Percentiles rank a stretch among this genome's conserved stretches.
Conservation (phyloP, 2,888 invertebrate genomes). For the Serrognathus titanus region DNA sequence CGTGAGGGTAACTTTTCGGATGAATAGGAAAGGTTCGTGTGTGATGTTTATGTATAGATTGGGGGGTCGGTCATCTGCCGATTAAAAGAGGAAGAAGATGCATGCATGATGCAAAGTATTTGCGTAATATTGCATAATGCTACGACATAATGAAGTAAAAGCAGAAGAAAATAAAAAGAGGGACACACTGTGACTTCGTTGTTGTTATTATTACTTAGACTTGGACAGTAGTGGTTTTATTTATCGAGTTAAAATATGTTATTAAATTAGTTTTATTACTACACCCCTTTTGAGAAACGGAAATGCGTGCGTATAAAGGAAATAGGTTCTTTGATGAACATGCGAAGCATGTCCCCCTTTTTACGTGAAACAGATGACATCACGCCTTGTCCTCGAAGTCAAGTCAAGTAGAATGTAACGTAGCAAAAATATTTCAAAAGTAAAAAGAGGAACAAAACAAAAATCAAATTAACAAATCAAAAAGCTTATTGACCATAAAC, state of each 20-base stretch:
- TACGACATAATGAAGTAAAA: too few relatives aligned
- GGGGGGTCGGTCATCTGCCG: slow-evolving; percentile 7
- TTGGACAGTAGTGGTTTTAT: too few relatives aligned
- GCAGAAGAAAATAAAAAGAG: too few relatives aligned
- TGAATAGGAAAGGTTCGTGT: slow-evolving; percentile 11
- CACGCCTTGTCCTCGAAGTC: background rate
- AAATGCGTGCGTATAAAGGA: slow-evolving; percentile 28
- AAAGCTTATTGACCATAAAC: too few relatives aligned
- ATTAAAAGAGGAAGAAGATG: background rate
- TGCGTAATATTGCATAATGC: too few relatives aligned
- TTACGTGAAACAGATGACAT: slow-evolving; percentile 18
- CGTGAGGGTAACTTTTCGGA: slow-evolving; percentile 16
- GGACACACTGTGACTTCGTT: too few relatives aligned
- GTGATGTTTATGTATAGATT: slow-evolving; percentile 15
- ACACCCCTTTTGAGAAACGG: slow-evolving; percentile 15
- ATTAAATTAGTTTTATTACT: slow-evolving; percentile 1
- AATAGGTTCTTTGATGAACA: slow-evolving; percentile 29
- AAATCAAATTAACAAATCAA: too few relatives aligned
- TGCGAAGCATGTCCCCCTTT: slow-evolving; percentile 28
- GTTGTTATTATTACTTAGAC: too few relatives aligned
- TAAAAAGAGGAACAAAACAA: too few relatives aligned
- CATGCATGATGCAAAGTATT: background rate
- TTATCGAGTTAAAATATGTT: background rate
- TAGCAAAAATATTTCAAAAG: too few relatives aligned
- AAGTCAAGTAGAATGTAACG: too few relatives aligned